phyloP scores from a whole-genome alignment of 1,140 invertebrate species.

The Campoletis sonorensis region DNA sequence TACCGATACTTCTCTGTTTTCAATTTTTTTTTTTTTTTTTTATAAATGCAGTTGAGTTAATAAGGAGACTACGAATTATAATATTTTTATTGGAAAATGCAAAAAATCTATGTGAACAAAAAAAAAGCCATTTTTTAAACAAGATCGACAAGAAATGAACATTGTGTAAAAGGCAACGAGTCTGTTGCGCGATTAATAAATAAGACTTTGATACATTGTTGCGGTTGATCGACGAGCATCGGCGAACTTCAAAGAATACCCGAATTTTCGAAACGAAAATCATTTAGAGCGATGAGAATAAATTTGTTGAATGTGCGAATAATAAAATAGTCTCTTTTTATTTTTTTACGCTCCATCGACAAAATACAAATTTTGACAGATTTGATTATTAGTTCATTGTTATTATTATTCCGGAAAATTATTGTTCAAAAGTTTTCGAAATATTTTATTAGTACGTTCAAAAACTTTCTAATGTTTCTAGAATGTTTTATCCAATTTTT shows the following conservation, averaged over 20 bases:
- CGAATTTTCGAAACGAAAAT: neutral
- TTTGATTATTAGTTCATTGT: no score
- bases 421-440: no score
- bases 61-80: slow-evolving; percentile 3
- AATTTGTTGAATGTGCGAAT: slow-evolving; percentile 13
- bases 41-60: slow-evolving; percentile 3
- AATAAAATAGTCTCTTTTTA: neutral
- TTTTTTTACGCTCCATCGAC: neutral
- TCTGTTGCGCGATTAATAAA: neutral
- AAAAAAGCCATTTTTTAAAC: neutral
- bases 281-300: neutral
- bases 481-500: no score
- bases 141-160: neutral
- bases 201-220: slow-evolving; percentile 26
- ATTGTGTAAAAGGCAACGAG: neutral
- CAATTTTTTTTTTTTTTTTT: neutral
- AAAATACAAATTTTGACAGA: no score
- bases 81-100: slow-evolving; percentile 10
- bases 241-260: neutral
- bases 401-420: no score
- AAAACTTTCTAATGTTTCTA: no score
- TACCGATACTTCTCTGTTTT: slow-evolving; percentile 7
- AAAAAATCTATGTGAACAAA: neutral
- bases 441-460: no score
- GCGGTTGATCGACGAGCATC: neutral